Base-by-base conservation (phyloP, 2,797 vertebrate genomes). In the Aphelocoma californica region DNA sequence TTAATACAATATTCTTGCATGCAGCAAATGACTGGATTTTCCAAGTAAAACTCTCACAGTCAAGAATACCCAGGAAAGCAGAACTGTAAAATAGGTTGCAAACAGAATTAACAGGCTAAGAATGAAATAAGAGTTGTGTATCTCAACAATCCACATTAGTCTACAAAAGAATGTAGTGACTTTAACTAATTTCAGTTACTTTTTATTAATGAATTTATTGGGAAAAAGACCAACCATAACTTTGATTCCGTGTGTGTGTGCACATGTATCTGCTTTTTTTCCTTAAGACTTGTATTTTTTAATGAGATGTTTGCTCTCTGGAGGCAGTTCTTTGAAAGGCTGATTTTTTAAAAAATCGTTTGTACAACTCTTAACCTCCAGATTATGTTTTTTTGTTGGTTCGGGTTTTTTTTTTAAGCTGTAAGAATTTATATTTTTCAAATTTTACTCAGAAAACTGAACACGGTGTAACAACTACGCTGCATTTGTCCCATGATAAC, bases 381-480 rank as follows among this genome's bases (percentile, higher is more conserved):
- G 18, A 8, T 48, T 20, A 12, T 0, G 4, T 6, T 9, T 29
- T 61, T 12, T 58, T 34, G 15, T 58, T 25, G 23, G 4, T 18
- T 36, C 9, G 5, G 10, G 32, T 9, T 11, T 1, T 16, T 56
- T 66, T n/a, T 29, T 67, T 61, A n/a, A 60, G 38, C 20, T 54
- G 4, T 8, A 66, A 40, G 20, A 83, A 42, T 24, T 51, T 9
- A 14, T 9, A 7, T 44, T 81, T 78, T 70, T 58, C 50, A 38
- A 34, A 31, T 14, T 62, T 60, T 60, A 67, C n/a, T 53, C 29
- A 36, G n/a, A 40, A 66, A 61, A 21, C 6, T 60, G 24, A 75
- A 14, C 10, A 13, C 0, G 0, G 9, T 28, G 10, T 5, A 61
- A 36, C 34, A 90, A 18, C 31, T 14, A 42, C 0, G 1, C 15